Conservation (phyloP, 2,888 invertebrate species). For the Pseudococcus viburni region DNA sequence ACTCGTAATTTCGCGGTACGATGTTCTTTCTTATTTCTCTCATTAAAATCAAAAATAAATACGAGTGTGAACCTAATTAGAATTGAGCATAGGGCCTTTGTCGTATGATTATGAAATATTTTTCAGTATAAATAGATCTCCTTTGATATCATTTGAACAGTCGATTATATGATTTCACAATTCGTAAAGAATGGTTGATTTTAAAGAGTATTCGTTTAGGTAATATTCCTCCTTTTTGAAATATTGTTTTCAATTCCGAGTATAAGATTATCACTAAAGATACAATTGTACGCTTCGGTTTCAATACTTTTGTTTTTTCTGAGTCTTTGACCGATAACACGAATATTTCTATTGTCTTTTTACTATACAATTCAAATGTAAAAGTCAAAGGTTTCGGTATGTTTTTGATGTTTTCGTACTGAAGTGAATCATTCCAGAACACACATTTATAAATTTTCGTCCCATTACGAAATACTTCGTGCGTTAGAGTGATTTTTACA, state of each 20-base stretch:
- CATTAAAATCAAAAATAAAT: constrained; percentile 3
- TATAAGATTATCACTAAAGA: too few species aligned
- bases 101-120: background rate
- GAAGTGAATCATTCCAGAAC: background rate
- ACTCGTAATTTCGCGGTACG: background rate
- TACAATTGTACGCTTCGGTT: too few species aligned
- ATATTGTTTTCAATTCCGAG: too few species aligned
- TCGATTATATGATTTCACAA: background rate
- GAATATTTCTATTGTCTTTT: background rate
- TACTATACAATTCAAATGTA: background rate
- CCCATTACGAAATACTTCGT: too few species aligned
- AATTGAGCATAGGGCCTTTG: background rate
- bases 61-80: background rate
- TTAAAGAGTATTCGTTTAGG: too few species aligned
- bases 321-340: constrained; percentile 14
- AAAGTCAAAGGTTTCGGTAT: background rate
- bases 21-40: background rate
- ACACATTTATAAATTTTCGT: too few species aligned
- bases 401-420: background rate
- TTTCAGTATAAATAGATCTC: background rate
- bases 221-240: background rate
- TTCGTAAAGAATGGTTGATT: background rate
- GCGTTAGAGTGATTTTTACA: too few species aligned
- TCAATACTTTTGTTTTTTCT: too few species aligned
- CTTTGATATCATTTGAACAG: background rate